Base-by-base conservation (phyloP, 1,140 invertebrate species). In the Zaprionus nigranus region DNA sequence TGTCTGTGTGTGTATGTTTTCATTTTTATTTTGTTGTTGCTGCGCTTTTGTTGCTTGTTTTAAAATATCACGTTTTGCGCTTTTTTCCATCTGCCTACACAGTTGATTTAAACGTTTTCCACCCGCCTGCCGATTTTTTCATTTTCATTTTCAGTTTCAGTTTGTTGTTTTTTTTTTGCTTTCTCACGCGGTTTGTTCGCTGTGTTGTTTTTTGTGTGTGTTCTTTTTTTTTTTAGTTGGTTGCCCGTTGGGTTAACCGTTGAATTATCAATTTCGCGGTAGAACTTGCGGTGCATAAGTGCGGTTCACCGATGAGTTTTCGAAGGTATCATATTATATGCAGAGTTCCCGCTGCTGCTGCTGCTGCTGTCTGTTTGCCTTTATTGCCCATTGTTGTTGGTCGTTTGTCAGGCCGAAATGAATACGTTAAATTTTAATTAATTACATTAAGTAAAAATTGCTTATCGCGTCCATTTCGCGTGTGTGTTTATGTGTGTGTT, bases 191-290 rank as follows among this genome's bases (percentile, higher is more conserved):
- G 43, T 63, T 63, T 59, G 59, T 57, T 58, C 13, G 22, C 24
- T 28, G 49, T 68, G 28, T 67, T 69, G 53, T 77, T 69, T 53
- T 54, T 58, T 60, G n/a, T 62, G 24, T 53, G 17, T 60, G 40
- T 51, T 66, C 57, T 51, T 56, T 43, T 36, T 62, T 75, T 88
- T 81, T 63, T 81, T 84, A 79, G 71, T 88, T 81, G 81, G 77
- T 88, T 79, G 72, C 61, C 82, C 79, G 73, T 74, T 82, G 78
- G 90, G 90, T 91, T 86, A 90, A 91, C 90, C 90, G 86, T 90
- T 91, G 90, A 91, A 91, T 91, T 91, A 91, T 91, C 90, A 91
- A 91, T 91, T 91, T 91, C 90, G 90, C 76, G 90, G 90, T 91
- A 82, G 75, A 91, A 91, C 90, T 91, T 91, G 90, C 73, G 90